Evolutionary conservation across 2,113 vertebrate species (phyloP).

Genomic region (Arothron firmamentum): DNA sequence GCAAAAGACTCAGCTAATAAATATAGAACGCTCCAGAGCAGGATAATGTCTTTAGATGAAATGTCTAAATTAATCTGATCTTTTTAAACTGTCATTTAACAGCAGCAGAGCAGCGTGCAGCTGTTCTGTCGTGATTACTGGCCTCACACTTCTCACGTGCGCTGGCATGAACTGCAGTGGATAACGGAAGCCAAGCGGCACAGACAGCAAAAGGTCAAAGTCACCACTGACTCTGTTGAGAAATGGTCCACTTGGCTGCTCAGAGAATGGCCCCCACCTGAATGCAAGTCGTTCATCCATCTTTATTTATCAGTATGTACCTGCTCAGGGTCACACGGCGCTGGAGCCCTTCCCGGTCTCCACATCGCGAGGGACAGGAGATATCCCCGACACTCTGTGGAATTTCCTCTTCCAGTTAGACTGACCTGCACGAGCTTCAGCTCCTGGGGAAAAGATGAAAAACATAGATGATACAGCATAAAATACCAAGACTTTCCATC

Average conservation of each 20-base stretch:
- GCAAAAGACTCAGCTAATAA: neutral
- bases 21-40: neutral
- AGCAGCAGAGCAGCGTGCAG: neutral
- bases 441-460: no score
- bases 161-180: constrained; percentile 35
- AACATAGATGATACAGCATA: no score
- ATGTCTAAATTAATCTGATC: constrained; percentile 2
- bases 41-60: neutral
- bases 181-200: constrained; percentile 39
- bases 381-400: neutral
- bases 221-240: constrained; percentile 43
- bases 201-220: constrained; percentile 46
- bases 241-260: constrained; percentile 50
- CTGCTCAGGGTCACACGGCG: constrained; percentile 39
- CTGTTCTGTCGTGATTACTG: neutral
- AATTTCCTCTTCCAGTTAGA: neutral
- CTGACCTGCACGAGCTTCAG: neutral
- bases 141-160: constrained; percentile 10
- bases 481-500: no score
- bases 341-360: constrained; percentile 22
- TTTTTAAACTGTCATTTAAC: neutral
- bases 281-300: constrained; percentile 54
- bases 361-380: neutral
- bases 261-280: constrained; percentile 45
- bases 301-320: constrained; percentile 26